phyloP scores from a whole-genome alignment of 1,140 invertebrate genomes.

The Nasonia longicornis region DNA sequence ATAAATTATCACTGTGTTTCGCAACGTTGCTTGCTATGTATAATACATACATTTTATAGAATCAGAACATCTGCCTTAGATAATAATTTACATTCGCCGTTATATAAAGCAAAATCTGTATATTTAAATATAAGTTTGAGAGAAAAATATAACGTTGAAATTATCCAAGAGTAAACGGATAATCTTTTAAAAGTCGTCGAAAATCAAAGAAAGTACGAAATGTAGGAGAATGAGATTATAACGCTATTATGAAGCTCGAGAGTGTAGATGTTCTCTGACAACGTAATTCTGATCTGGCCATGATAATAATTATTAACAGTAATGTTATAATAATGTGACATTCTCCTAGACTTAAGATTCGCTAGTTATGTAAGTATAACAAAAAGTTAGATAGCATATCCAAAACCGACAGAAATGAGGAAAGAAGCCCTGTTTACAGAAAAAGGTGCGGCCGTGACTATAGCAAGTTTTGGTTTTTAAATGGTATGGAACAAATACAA shows the following conservation, averaged over 20 bases:
- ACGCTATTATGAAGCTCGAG: background rate
- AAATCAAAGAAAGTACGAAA: conserved; percentile 43
- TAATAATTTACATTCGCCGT: conserved; percentile 35
- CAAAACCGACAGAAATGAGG: conserved; percentile 6
- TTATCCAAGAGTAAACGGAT: background rate
- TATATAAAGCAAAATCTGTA: conserved; percentile 19
- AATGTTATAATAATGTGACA: conserved; percentile 21
- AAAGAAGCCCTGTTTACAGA: background rate
- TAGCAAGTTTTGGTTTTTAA: conserved; percentile 43
- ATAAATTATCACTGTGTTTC: background rate
- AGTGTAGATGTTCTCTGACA: conserved; percentile 6
- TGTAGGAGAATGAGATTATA: conserved; percentile 18
- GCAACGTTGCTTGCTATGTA: background rate
- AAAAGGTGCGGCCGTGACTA: background rate
- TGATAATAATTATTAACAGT: conserved; percentile 1
- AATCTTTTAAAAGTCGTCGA: conserved; percentile 26
- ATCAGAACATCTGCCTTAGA: conserved; percentile 39
- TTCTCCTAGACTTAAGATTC: conserved; percentile 27
- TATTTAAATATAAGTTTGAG: conserved; percentile 15
- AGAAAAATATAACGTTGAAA: background rate
- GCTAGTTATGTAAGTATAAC: conserved; percentile 14
- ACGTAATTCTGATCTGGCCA: conserved; percentile 29
- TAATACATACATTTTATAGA: conserved; percentile 32
- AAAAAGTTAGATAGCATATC: conserved; percentile 14
- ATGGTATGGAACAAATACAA: conserved; percentile 6